Base-by-base conservation (phyloP, 2,113 vertebrate genomes). In the Pongo pygmaeus region DNA sequence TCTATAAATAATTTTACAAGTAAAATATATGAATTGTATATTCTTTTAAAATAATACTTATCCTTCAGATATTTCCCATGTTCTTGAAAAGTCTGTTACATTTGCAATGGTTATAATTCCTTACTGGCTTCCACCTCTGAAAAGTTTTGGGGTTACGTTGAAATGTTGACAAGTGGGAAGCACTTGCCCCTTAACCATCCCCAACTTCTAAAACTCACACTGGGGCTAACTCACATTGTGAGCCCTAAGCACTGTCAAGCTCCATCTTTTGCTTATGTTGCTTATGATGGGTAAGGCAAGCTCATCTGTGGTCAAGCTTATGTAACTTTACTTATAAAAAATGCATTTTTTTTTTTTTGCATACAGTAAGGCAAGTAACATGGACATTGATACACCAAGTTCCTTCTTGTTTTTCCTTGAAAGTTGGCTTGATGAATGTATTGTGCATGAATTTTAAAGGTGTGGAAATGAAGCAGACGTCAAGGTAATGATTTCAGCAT, bases 381-480 rank as follows among this genome's bases (percentile, higher is more conserved):
- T 79, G 89, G 87, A 67, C 0, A 92, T 46, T 84, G 75, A 88
- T 38, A 74, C 80, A 94, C 17, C 72, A 14, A 93, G 72, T 16
- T 96, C 80, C 43, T 90, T 97, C 84, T 95, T 96, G n/a, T 91
- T 92, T 96, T 97, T 89, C 97, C 87, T 97, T 95, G 67, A 95
- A 93, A 94, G 96, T 94, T 98, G 96, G 57, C 32, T 84, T 81
- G 78, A 87, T 97, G 97, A 93, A 97, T 97, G 74, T 96, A 89
- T 96, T 98, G 96, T 90, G 52, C 80, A 55, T 81, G 64, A 83
- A 96, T 93, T 97, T 97, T 93, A 97, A 97, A 91, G 70, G 67
- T 96, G 97, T 98, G 96, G 50, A 96, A 97, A n/a, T 80, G 88
- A 98, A 96, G 93, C 61, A 97, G 92, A 97, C 32, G 18, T 97